Conservation (phyloP, 2,113 vertebrate genomes). For the Channa argus region DNA sequence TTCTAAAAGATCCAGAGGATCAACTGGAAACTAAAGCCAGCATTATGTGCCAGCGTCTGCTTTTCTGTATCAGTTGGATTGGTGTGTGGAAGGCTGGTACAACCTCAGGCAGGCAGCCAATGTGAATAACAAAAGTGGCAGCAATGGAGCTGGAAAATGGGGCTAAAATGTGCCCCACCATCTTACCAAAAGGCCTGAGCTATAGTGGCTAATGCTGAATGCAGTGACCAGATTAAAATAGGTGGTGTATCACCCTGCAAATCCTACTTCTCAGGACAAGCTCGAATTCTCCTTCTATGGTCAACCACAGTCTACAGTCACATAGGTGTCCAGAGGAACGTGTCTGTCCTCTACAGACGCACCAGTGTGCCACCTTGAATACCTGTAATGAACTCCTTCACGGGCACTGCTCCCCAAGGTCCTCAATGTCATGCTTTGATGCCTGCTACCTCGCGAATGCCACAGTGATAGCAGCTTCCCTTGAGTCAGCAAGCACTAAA, state of each 20-base stretch:
- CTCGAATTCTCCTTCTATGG: conserved; percentile 14
- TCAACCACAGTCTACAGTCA: conserved; percentile 22
- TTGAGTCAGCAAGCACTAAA: conserved; percentile 58
- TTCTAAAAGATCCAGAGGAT: conserved; percentile 1
- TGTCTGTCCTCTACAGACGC: conserved; percentile 42
- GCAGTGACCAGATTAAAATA: background rate
- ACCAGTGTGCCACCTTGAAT: conserved; percentile 18
- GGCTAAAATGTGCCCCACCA: conserved; percentile 55
- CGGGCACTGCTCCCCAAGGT: conserved; percentile 25
- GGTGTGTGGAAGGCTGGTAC: conserved; percentile 11
- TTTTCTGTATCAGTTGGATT: conserved; percentile 28
- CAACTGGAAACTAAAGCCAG: background rate
- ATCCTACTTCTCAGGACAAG: background rate
- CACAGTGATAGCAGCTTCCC: conserved; percentile 10
- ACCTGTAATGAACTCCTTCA: conserved; percentile 55
- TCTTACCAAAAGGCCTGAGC: conserved; percentile 33
- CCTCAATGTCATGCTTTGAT: conserved; percentile 50
- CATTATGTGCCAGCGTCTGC: background rate
- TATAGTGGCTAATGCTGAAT: background rate
- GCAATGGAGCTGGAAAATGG: conserved; percentile 62
- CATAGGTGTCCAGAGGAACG: conserved; percentile 32
- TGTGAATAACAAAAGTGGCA: conserved; percentile 28
- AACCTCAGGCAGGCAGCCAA: conserved; percentile 46
- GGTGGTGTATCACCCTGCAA: background rate
- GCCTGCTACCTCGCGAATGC: conserved; percentile 22